Evolutionary conservation across 2,888 invertebrate species (phyloP).

Genomic region (Tenthredo livida): DNA sequence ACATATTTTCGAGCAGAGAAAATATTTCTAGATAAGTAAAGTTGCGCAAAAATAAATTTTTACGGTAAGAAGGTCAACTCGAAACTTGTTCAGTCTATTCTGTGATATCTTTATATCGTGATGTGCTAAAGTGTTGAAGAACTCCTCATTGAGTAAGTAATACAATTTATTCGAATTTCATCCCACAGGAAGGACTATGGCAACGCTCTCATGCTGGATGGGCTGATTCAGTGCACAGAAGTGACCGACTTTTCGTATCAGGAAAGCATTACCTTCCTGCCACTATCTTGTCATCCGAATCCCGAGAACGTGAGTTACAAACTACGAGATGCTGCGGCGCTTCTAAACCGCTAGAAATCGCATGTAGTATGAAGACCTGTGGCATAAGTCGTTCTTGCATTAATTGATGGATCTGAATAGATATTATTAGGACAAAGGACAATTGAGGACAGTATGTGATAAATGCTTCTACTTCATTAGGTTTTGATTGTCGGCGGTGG

Average conservation of each 20-base stretch:
- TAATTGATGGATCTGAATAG: no score
- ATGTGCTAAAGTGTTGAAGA: no score
- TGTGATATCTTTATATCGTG: no score
- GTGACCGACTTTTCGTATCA: slow-evolving; percentile 98
- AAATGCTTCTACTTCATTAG: slow-evolving; percentile 71
- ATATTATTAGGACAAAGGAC: no score
- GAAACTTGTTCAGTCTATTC: no score
- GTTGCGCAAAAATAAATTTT: no score
- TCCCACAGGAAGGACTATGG: slow-evolving; percentile 86
- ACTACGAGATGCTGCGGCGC: no score
- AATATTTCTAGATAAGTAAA: not conserved
- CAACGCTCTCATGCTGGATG: slow-evolving; percentile 93
- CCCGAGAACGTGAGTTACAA: slow-evolving; percentile 86
- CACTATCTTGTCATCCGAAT: slow-evolving; percentile 93
- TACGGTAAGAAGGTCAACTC: no score
- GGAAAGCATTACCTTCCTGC: slow-evolving; percentile 98
- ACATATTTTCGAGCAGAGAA: no score
- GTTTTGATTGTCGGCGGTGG: slow-evolving; percentile 98
- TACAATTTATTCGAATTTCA: not conserved
- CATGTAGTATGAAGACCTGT: no score
- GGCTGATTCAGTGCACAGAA: slow-evolving; percentile 97
- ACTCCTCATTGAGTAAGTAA: no score
- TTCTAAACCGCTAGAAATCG: no score
- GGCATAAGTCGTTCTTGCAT: not conserved
- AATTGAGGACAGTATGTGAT: not conserved